These are phyloP conservation scores for Macroteleia sp. DNA, from an alignment of 2,888 invertebrate genomes.

Conservation along the genomic window DNA sequence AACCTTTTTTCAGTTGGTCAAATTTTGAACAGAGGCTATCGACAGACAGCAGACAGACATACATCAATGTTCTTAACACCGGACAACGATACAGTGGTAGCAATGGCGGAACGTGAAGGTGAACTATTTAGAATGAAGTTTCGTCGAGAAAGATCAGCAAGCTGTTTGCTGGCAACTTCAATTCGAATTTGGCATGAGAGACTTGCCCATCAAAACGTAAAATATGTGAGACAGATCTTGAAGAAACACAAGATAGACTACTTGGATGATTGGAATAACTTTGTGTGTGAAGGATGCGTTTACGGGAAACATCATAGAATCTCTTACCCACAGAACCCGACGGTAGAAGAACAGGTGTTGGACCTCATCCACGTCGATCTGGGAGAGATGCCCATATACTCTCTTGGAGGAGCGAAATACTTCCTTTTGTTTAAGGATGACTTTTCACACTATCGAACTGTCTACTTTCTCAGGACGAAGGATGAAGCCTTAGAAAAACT, in stretches of 20 bases:
- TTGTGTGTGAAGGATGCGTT: background rate
- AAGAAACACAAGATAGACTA: background rate
- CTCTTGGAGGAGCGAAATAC: background rate
- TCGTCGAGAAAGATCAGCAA: background rate
- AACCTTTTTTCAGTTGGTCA: constrained; percentile 70
- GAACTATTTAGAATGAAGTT: no score
- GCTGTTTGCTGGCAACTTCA: background rate
- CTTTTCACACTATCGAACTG: background rate
- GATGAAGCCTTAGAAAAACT: background rate
- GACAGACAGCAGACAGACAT: constrained; percentile 40
- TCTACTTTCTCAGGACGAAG: background rate
- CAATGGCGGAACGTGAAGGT: no score
- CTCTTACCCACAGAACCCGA: background rate
- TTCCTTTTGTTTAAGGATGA: background rate
- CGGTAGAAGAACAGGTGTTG: background rate
- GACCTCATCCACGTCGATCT: background rate
- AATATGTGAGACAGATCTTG: background rate
- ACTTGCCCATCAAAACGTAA: background rate
- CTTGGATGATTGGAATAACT: background rate
- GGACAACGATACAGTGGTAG: background rate
- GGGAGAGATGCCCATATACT: background rate
- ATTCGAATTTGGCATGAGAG: background rate
- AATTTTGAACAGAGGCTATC: constrained; percentile 70
- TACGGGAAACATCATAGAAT: background rate
- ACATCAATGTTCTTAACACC: constrained; percentile 62